Evolutionary conservation across 1,140 invertebrate species (phyloP), one percentile per base, ranked within the genome.

Genomic region (Drosophila paulistorum): DNA sequence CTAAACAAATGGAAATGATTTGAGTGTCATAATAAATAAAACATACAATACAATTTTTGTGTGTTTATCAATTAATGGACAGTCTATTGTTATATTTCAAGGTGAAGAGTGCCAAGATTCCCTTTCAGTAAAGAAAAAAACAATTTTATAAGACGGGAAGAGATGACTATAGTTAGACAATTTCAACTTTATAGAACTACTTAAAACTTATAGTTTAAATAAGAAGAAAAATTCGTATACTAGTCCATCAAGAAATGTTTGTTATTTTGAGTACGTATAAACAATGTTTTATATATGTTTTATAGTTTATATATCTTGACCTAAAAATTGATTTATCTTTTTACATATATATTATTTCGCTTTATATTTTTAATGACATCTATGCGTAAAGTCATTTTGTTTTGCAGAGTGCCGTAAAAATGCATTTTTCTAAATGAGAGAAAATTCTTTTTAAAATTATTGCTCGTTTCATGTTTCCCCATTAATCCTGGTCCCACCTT

Each of bases 21-120:
- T 68, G 66, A 71, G 69, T 75, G 78, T 79, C 75, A 85, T 81
- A 85, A 86, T 81, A 70, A 68, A 59, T 68, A 75, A 69, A 68
- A 67, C 39, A 60, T 61, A 35, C 35, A 23, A 10, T 26, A 10
- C 6, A 35, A 54, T 39, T 39, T 69, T 62, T 65, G 51, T 37
- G 42, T 37, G 48, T 51, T 45, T 71, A 37, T n/a, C 39, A 61
- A 14, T 13, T 60, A 67, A 65, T 71, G 30, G 64, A 35, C 26
- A 33, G 48, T 65, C 60, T 39, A 42, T 57, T 63, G 45, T 33
- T 17, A 30, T 26, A 68, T 72, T 82, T 87, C 82, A 85, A 85
- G 83, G 82, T 87, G 72, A 59, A 57, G 37, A 51, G 17, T 48
- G 7, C 17, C 14, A 14, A 45, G 42, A 45, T 48, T 48, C 45